A percentile compares a stretch with the other conserved stretches of the same genome.
These are phyloP conservation scores for Carpatolechia fugitivella DNA, from an alignment of 2,888 invertebrate genomes.

Conservation along the genomic window DNA sequence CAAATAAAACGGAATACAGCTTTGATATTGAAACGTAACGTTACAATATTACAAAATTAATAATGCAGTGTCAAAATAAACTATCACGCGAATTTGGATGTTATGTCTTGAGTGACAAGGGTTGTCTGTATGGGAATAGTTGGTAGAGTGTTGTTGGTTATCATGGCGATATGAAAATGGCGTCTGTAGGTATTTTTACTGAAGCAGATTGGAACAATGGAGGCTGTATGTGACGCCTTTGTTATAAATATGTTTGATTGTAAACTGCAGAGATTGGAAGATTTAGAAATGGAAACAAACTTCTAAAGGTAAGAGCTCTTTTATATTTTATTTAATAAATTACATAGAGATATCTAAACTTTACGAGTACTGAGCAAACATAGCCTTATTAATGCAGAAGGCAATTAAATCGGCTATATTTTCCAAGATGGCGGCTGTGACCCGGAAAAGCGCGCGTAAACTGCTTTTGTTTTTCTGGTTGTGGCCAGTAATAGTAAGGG, in stretches of 20 bases:
- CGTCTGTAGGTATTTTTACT: constrained; percentile 34
- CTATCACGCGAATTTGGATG: background rate
- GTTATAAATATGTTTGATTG: constrained; percentile 24
- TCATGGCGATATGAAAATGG: constrained; percentile 29
- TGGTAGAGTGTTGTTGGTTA: background rate
- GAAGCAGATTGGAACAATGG: constrained; percentile 33
- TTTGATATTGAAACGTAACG: background rate
- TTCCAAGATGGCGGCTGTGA: constrained; percentile 51
- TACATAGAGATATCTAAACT: too few species aligned
- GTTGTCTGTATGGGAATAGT: background rate
- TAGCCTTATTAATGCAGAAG: background rate
- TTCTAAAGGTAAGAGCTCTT: background rate
- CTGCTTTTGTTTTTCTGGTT: constrained; percentile 39
- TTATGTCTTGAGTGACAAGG: constrained; percentile 18
- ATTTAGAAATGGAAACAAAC: background rate
- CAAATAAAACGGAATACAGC: constrained; percentile 1
- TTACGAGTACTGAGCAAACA: background rate
- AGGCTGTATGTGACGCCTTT: constrained; percentile 28
- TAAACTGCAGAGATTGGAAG: constrained; percentile 1
- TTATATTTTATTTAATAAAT: background rate
- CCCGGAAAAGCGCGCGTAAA: constrained; percentile 38
- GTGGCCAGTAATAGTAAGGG: constrained; percentile 29
- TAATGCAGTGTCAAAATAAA: constrained; percentile 5
- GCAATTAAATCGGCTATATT: constrained; percentile 31
- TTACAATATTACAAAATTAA: constrained; percentile 11